Evolutionary conservation across 2,888 invertebrate genomes (phyloP).

Genomic region (Chymomyza fuscimana): DNA sequence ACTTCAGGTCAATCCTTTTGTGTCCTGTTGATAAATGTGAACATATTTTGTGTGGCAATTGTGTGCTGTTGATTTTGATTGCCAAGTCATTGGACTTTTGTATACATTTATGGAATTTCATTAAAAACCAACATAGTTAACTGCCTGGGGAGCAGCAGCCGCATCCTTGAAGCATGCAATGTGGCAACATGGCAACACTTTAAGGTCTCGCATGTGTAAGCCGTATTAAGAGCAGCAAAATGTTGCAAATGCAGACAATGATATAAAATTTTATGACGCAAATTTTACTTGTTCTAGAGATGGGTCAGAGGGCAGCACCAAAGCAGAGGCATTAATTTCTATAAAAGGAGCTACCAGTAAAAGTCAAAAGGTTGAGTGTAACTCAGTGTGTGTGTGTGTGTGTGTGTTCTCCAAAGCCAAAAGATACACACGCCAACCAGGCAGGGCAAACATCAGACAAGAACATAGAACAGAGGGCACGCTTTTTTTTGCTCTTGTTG

Average conservation of each 20-base stretch:
- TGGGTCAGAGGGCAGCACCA: slow-evolving; percentile 25
- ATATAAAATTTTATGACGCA: slow-evolving; percentile 64
- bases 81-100: slow-evolving; percentile 41
- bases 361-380: slow-evolving; percentile 63
- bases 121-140: slow-evolving; percentile 45
- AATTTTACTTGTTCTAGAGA: slow-evolving; percentile 57
- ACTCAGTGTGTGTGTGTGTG: not conserved
- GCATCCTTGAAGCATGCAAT: not conserved
- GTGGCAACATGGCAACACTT: slow-evolving; percentile 7
- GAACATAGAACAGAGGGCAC: too few relatives aligned
- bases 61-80: slow-evolving; percentile 46
- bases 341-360: slow-evolving; percentile 25
- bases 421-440: slow-evolving; percentile 3
- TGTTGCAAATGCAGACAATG: slow-evolving; percentile 39
- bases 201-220: slow-evolving; percentile 56
- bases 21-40: slow-evolving; percentile 47
- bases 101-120: slow-evolving; percentile 59
- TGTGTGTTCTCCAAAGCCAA: not conserved
- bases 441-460: not conserved
- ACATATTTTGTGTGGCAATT: slow-evolving; percentile 49
- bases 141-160: slow-evolving; percentile 3
- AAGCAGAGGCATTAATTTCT: slow-evolving; percentile 47
- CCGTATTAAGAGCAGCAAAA: slow-evolving; percentile 53
- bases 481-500: not conserved
- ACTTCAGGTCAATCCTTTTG: slow-evolving; percentile 26